Evolutionary conservation across 2,797 vertebrate genomes (phyloP).

Genomic region (Muscicapa comitata): DNA sequence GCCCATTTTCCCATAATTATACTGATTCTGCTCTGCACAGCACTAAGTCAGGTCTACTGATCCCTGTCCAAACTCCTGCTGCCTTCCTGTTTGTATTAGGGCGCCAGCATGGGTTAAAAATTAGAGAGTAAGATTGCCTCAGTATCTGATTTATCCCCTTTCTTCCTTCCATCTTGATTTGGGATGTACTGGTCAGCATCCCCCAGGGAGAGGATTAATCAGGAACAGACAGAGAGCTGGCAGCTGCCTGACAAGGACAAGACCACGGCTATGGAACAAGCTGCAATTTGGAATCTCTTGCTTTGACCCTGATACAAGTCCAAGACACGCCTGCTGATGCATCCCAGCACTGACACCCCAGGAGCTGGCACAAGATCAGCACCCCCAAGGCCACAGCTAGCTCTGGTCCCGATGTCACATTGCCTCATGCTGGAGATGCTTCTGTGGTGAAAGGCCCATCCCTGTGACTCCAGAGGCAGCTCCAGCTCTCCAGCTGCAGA

Average conservation of each 20-base stretch:
- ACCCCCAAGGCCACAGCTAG: background rate
- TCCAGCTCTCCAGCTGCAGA: background rate
- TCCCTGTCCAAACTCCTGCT: background rate
- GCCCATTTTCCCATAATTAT: background rate
- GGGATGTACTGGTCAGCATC: background rate
- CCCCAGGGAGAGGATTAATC: background rate
- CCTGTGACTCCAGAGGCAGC: background rate
- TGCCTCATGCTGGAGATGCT: background rate
- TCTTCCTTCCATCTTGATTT: background rate
- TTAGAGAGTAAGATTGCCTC: background rate
- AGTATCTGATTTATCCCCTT: background rate
- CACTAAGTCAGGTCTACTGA: background rate
- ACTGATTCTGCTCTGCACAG: background rate
- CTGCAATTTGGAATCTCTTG: background rate
- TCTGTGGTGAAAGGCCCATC: background rate
- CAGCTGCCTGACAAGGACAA: background rate
- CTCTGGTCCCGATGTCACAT: background rate
- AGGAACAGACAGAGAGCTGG: background rate
- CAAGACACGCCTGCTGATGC: background rate
- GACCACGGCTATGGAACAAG: background rate
- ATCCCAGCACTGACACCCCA: background rate
- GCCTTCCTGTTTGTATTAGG: slow-evolving; percentile 10
- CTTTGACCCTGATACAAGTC: background rate
- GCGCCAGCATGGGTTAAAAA: slow-evolving; percentile 1
- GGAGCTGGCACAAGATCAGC: background rate